Base-by-base conservation (phyloP, 2,888 invertebrate genomes). In the Euplexia lucipara region DNA sequence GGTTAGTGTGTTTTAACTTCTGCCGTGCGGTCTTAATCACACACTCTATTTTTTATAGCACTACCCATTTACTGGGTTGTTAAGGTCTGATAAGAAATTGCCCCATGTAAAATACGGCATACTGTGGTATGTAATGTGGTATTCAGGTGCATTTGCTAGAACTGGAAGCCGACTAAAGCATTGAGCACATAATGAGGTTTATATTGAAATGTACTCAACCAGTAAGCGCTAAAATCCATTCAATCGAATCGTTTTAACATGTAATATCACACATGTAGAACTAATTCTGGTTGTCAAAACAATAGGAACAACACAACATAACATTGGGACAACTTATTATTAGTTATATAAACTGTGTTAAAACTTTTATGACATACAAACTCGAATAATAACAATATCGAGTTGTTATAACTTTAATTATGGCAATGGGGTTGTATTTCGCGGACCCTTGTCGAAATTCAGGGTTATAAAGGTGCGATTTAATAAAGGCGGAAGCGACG, bases 321-420 rank as follows among this genome's bases (percentile, higher is more conserved):
- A 61, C 42, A 41, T 49, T 44, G 6, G 30, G 56, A 26, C 32
- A 58, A 70, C 44, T 66, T 63, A 53, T 60, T 53, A 51, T 48
- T 54, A 52, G 75, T 58, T 73, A 44, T 34, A 73, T 51, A 32
- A 61, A 61, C 54, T 26, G 51, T 64, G 47, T 75, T 69, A 54
- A 70, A 83, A 83, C 75, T 81, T 83, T 73, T 80, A 83, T 80
- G 74, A 70, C 49, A 68, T 60, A 76, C 60, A 74, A 67, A 60
- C 56, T 59, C 48, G 53, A 66, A 72, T 71, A 74, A 72, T 77
- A 78, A 81, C 74, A 75, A 73, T 72, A 76, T 75, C 70, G 53
- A 77, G 74, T 79, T 78, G 48, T 67, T 69, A 54, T 60, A 78
- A 82, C 75, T 80, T 79, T 84, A 81, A 83, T 83, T 83, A 77